phyloP scores from a whole-genome alignment of 2,888 invertebrate genomes.

The Corbicula japonica region DNA sequence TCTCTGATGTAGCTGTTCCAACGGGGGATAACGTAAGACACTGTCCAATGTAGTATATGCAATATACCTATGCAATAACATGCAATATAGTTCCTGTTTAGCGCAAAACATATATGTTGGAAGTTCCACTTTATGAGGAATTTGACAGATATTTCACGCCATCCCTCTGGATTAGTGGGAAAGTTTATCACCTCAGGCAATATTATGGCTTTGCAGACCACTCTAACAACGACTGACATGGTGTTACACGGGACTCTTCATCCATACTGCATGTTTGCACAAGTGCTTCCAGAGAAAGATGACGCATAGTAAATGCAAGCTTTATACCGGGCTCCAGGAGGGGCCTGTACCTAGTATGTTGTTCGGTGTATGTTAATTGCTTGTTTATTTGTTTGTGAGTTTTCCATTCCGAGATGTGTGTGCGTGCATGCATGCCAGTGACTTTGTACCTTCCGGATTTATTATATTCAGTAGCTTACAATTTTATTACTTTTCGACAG shows the following conservation, averaged over 20 bases:
- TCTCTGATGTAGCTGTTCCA: slow-evolving; percentile 16
- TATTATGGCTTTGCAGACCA: too few species aligned
- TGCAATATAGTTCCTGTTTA: slow-evolving; percentile 31
- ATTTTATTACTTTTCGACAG: too few species aligned
- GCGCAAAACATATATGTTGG: slow-evolving; percentile 26
- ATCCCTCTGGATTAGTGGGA: too few species aligned
- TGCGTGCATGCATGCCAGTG: too few species aligned
- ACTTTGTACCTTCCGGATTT: too few species aligned
- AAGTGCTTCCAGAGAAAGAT: slow-evolving; percentile 30
- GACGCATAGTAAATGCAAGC: slow-evolving; percentile 45
- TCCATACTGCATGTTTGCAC: slow-evolving; percentile 44
- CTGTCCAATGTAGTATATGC: too few species aligned
- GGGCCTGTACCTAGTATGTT: slow-evolving; percentile 40
- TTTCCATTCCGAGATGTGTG: too few species aligned
- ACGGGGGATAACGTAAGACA: slow-evolving; percentile 2
- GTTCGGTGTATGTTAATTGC: too few species aligned
- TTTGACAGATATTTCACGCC: slow-evolving; percentile 20
- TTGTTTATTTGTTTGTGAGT: too few species aligned
- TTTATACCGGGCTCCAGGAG: slow-evolving; percentile 52
- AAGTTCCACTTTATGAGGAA: slow-evolving; percentile 22
- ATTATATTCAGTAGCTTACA: too few species aligned
- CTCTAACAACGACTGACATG: slow-evolving; percentile 53
- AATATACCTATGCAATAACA: too few species aligned
- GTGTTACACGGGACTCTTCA: slow-evolving; percentile 68
- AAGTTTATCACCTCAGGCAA: too few species aligned